Evolutionary conservation across 1,140 invertebrate species (phyloP).

Genomic region (Zaprionus capensis): DNA sequence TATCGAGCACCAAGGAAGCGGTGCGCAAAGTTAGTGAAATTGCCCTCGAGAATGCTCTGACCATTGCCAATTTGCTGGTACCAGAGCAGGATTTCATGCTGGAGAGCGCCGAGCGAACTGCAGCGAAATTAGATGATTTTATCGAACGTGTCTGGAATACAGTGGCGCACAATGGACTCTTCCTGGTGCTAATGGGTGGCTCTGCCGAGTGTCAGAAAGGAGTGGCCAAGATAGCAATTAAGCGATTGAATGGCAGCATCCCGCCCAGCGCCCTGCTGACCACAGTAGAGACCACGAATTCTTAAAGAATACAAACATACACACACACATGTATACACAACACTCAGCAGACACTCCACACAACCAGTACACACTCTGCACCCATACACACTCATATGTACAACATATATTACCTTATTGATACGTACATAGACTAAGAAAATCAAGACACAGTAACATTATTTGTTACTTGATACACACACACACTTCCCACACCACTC

Average conservation of each 20-base stretch:
- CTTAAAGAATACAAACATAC: conserved; percentile 5
- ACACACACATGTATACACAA: background rate
- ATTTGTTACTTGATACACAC: background rate
- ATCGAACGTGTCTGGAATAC: conserved; percentile 87
- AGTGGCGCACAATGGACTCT: conserved; percentile 85
- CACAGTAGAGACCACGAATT: background rate
- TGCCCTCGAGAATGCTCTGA: conserved; percentile 85
- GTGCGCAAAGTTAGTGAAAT: conserved; percentile 85
- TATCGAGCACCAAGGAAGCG: conserved; percentile 85
- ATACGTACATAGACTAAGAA: conserved; percentile 13
- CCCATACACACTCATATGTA: conserved; percentile 2
- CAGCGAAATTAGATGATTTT: conserved; percentile 87
- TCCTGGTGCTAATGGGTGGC: conserved; percentile 87
- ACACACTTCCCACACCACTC: background rate
- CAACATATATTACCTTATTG: background rate
- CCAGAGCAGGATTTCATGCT: conserved; percentile 79
- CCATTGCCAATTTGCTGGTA: conserved; percentile 87
- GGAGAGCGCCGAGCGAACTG: conserved; percentile 84
- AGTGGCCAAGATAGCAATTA: conserved; percentile 81
- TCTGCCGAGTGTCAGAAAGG: conserved; percentile 76
- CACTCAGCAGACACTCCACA: background rate
- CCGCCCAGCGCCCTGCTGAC: conserved; percentile 18
- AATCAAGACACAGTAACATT: conserved; percentile 11
- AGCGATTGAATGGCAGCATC: conserved; percentile 56
- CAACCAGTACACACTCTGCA: background rate